phyloP scores from a whole-genome alignment of 2,113 vertebrate species.

The Rhinopithecus roxellana region DNA sequence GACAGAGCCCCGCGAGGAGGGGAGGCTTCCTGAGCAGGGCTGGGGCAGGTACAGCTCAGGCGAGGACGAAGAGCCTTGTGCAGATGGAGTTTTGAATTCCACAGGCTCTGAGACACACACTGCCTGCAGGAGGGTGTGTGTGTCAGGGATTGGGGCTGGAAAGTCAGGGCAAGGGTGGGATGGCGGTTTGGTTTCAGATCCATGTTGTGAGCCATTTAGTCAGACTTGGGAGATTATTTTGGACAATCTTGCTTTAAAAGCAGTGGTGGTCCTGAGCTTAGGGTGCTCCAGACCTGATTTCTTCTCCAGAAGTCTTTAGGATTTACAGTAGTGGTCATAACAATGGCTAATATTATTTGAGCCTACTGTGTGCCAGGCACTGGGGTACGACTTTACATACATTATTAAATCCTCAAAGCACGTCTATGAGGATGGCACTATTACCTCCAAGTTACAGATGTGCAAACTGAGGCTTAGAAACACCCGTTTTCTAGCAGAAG shows the following conservation, averaged over 20 bases:
- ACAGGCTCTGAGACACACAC: not conserved
- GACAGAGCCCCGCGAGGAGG: not conserved
- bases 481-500: not conserved
- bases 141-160: not conserved
- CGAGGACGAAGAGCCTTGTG: not conserved
- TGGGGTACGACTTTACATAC: not conserved
- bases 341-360: rapidly evolving
- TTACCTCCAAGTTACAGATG: not conserved
- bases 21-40: not conserved
- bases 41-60: not conserved
- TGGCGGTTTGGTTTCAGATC: not conserved
- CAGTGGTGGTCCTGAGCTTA: not conserved
- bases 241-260: not conserved
- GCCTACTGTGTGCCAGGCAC: not conserved
- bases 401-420: not conserved
- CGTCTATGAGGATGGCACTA: not conserved
- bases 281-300: not conserved
- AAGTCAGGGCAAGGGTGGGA: not conserved
- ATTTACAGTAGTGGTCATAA: not conserved
- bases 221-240: not conserved
- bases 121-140: not conserved
- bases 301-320: not conserved
- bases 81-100: not conserved
- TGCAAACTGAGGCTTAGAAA: not conserved
- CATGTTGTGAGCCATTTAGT: not conserved